Percentiles rank a stretch among this genome's conserved stretches.
Conservation (phyloP, 2,888 invertebrate genomes). For the Dynastes maya region DNA sequence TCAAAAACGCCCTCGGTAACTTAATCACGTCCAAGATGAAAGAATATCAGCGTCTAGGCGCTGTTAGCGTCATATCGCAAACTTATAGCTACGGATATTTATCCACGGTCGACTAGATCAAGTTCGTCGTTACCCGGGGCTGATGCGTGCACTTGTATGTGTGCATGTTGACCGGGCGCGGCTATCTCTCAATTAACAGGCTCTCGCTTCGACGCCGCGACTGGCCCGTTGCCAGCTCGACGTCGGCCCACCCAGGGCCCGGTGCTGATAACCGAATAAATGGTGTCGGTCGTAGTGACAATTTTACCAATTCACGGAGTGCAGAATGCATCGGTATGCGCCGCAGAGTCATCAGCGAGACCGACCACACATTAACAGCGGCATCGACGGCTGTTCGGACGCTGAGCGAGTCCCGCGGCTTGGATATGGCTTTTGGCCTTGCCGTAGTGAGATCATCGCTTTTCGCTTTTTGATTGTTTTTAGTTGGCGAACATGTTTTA, state of each 20-base stretch:
- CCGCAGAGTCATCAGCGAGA: conserved; percentile 64
- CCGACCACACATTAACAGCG: conserved; percentile 66
- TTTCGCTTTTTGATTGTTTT: conserved; percentile 8
- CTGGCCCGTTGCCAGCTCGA: conserved; percentile 60
- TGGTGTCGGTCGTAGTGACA: conserved; percentile 65
- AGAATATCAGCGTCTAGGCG: conserved; percentile 10
- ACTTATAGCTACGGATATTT: not conserved
- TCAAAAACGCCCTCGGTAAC: conserved; percentile 23
- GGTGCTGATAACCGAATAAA: conserved; percentile 67
- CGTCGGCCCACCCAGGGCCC: conserved; percentile 64
- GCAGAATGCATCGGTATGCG: conserved; percentile 66
- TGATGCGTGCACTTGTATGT: not conserved
- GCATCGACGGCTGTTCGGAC: conserved; percentile 13
- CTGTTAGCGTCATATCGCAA: not conserved
- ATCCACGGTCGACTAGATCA: conserved; percentile 2
- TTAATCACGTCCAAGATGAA: conserved; percentile 29
- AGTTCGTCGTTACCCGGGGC: conserved; percentile 2
- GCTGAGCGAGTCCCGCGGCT: not conserved
- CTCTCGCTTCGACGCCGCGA: conserved; percentile 46
- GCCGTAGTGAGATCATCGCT: not conserved
- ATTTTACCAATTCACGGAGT: conserved; percentile 66
- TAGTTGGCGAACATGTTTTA: not conserved
- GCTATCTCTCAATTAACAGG: conserved; percentile 48
- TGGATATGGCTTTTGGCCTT: not conserved
- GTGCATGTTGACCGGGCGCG: conserved; percentile 33